Base-by-base conservation (phyloP, 2,888 invertebrate species). In the Dendrolimus pini region DNA sequence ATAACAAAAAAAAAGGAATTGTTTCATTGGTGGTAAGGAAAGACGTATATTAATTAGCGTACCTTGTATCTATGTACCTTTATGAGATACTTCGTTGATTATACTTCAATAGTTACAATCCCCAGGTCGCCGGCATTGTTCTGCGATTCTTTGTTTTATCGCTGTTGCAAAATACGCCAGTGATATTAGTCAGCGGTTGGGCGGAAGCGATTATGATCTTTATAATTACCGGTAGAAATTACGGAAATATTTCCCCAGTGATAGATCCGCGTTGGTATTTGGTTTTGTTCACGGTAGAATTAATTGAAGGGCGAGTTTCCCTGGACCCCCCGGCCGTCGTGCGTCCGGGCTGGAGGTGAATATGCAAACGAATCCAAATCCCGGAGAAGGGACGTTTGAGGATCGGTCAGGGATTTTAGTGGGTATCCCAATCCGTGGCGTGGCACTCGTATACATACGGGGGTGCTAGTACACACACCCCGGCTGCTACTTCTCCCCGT, bases 271-370 rank as follows among this genome's bases (percentile, higher is more conserved):
- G 60, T 62, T 63, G 63, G 66, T 71, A 72, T 72, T 30, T 30
- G 30, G 6, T 30, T 30, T 30, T 30, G 30, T 67, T 70, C 73
- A 76, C 59, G 78, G 76, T 65, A 67, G 62, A 61, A 64, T 66
- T 71, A 30, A 72, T 66, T 65, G 62, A 65, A 66, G 61, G 57
- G 63, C 59, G 55, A 62, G 65, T 60, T 58, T 59, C 56, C 55
- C 58, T 54, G 57, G 54, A 61, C 30, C 30, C 0, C 30, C 6
- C 30, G 30, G 30, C 30, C 30, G 30, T 6, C 30, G 30, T 30
- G 3, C 6, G 6, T 6, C 30, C 30, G 6, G 1, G 6, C 30
- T 30, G 30, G 30, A 30, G 6, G 30, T 30, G 30, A 30, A 30
- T 30, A 6, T 3, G 30, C 30, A 30, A 30, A 30, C 6, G 30